Conservation (phyloP, 1,140 invertebrate species). For the Trachymyrmex cornetzi region DNA sequence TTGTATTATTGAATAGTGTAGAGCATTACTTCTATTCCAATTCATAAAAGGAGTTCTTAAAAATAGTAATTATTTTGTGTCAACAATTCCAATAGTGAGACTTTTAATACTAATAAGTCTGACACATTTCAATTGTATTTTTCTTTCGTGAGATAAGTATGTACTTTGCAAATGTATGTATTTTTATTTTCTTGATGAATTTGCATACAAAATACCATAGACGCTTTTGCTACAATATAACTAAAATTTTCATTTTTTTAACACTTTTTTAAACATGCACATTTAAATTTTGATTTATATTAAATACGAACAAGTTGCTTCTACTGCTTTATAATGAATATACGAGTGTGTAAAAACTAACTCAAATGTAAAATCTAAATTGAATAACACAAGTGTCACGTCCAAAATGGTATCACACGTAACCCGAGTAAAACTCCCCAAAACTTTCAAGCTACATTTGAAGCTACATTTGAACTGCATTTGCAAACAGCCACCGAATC, state of each 20-base stretch:
- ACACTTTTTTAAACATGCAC: not conserved
- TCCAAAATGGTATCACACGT: slow-evolving; percentile 26
- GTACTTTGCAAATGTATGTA: not conserved
- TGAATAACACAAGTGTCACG: slow-evolving; percentile 1
- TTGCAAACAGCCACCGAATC: slow-evolving; percentile 45
- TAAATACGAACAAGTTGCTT: not conserved
- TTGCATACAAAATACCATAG: not conserved
- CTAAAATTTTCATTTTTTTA: not conserved
- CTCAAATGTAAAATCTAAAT: slow-evolving; percentile 29
- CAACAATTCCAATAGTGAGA: not conserved
- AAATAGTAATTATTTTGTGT: not conserved
- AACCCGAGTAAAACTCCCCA: slow-evolving; percentile 22
- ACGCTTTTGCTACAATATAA: not conserved
- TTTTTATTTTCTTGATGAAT: not conserved
- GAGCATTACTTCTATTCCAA: not conserved
- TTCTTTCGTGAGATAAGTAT: not conserved
- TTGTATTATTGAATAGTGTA: not conserved
- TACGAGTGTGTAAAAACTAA: not conserved
- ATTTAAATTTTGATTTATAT: not conserved
- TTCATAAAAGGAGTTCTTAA: not conserved
- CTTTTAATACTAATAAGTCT: not conserved
- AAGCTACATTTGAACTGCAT: slow-evolving; percentile 49
- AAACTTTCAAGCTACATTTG: slow-evolving; percentile 39
- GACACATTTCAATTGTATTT: not conserved
- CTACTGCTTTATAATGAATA: not conserved